Conservation (phyloP, 2,113 vertebrate species). For the Martes martes region DNA sequence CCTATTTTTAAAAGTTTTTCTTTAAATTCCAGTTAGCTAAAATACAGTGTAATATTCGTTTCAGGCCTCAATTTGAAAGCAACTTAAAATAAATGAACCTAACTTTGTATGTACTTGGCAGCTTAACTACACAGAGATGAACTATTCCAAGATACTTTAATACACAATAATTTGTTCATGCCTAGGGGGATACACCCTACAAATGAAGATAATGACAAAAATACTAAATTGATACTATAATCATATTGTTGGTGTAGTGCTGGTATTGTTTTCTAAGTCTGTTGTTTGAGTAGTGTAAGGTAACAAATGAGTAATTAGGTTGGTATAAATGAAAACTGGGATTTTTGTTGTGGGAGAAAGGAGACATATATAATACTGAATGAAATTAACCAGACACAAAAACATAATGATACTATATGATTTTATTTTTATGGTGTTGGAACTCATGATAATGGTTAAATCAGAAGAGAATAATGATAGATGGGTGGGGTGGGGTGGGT, state of each 20-base stretch:
- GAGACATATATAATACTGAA: not conserved
- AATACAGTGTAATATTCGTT: not conserved
- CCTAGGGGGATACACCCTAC: not conserved
- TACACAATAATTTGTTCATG: not conserved
- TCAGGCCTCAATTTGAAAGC: not conserved
- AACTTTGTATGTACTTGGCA: not conserved
- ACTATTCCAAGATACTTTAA: not conserved
- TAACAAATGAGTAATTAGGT: slow-evolving; percentile 2
- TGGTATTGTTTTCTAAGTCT: slow-evolving; percentile 8
- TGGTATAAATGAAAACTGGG: not conserved
- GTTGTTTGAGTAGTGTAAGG: not conserved
- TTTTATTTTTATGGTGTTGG: not conserved
- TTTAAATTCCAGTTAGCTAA: not conserved
- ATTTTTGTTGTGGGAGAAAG: not conserved
- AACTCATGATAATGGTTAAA: not conserved
- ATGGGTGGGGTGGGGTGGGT: not conserved
- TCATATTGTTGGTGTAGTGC: not conserved
- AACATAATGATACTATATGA: not conserved
- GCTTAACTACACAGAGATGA: not conserved
- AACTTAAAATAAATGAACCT: not conserved
- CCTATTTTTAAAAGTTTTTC: not conserved
- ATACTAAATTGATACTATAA: not conserved
- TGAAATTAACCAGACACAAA: slow-evolving; percentile 20
- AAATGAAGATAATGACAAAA: not conserved
- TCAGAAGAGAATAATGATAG: not conserved